Evolutionary conservation across 2,113 vertebrate species (phyloP).

Genomic region (Indicator indicator): DNA sequence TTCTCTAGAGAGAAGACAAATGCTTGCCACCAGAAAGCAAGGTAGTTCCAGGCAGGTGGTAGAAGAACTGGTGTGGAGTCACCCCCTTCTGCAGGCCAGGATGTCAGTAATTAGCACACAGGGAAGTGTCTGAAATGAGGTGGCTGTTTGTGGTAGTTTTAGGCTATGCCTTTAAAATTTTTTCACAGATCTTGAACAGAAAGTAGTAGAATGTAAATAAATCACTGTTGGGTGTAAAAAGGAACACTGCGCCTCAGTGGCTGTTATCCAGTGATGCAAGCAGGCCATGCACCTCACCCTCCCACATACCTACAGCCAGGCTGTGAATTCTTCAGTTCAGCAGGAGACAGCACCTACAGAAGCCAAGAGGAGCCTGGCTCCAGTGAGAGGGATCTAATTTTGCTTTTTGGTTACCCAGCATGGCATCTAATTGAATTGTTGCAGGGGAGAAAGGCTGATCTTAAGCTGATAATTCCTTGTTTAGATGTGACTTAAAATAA

Average conservation of each 20-base stretch:
- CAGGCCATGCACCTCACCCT: neutral
- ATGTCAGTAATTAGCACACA: neutral
- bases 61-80: neutral
- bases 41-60: neutral
- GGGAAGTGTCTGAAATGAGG: neutral
- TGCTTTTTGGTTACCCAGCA: neutral
- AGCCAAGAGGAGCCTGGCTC: neutral
- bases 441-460: neutral
- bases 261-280: neutral
- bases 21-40: neutral
- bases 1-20: neutral
- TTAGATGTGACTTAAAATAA: conserved; percentile 51
- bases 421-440: neutral
- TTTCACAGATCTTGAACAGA: too few species aligned
- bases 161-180: too few species aligned
- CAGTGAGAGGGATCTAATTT: neutral
- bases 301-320: neutral
- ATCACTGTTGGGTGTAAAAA: too few species aligned
- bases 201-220: too few species aligned
- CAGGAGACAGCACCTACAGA: neutral
- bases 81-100: neutral
- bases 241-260: neutral
- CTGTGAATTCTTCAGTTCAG: neutral
- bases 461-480: conserved; percentile 39
- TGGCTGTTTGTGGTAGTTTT: neutral